Evolutionary conservation across 2,113 vertebrate species (phyloP), one percentile per base, ranked within the genome.

Genomic region (Hippocampus guttulatus): DNA sequence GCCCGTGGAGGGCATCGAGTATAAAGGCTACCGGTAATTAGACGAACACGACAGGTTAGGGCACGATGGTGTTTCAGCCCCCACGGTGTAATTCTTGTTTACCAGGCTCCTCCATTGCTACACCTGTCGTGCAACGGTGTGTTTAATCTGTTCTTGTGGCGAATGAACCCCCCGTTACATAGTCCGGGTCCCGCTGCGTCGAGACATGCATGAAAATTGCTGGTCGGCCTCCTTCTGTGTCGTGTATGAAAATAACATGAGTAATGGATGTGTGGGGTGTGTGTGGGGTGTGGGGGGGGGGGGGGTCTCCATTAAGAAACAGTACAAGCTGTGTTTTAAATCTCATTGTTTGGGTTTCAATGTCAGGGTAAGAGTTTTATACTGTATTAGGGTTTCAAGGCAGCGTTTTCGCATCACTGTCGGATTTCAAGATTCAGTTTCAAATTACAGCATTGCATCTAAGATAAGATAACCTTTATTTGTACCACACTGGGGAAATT

Each of bases 61-160:
- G 81, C 80, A 81, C 85, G 85, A 87, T 88, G 75, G 81, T 81
- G 81, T 87, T 85, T 83, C 73, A 81, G 63, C 79, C 81, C 81
- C 84, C 60, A 58, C 79, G 75, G 68, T 51, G 75, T 82, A 75
- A 80, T 84, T 83, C 71, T 78, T 82, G 75, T 85, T 84, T 84
- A 83, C 73, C 69, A 79, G 62, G 66, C 72, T 80, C 60, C 60
- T 41, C 30, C 30, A 49, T 8, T 0, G 27, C 27, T 33, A 30
- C 58, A 5, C 27, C 27, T 61, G 58, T 61, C 58, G 15, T 61
- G 27, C 58, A 27, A 41, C 63, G 65, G 55, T 25, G 47, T 69
- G 47, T 79, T 76, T 69, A 75, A n/a, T 69, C 64, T 58, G 67
- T 73, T 57, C 20, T 52, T 16, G 68, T n/a, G 70, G 66, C 45